Base-by-base conservation (phyloP, 2,888 invertebrate species). In the Neocrepidodera transversa region DNA sequence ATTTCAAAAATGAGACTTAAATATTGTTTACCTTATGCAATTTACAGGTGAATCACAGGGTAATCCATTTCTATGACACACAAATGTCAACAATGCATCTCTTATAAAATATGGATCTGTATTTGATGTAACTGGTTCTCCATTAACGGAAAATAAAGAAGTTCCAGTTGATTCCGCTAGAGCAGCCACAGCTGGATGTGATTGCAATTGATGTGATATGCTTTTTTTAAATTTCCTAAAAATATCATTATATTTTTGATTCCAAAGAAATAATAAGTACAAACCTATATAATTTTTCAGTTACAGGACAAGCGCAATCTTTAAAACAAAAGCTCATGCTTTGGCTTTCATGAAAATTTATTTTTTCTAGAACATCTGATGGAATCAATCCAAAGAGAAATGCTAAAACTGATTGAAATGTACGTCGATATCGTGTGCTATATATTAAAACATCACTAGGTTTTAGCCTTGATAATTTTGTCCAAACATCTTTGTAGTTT, bases 361-460 rank as follows among this genome's bases (percentile, higher is more conserved):
- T 80, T 55, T 87, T 86, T 6, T 86, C 80, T 70, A 89, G 81
- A 48, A 87, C 83, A 56, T 90, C 89, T 1, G 82, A 79, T 2
- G 88, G 87, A 30, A 93, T 80, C 63, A 93, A 84, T 0, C 88
- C 86, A 74, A 87, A 91, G 2, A 92, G 77, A 67, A 93, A 83
- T 0, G 93, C 93, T 67, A 93, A 82, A 0, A 92, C 90, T 69
- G 95, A 95, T 80, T 96, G 96, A 73, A 92, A 93, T 13, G 97
- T 97, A 70, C 97, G 85, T 1, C 94, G 80, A 76, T 93, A 95
- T 36, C 91, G 85, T 0, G 96, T 95, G 68, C 93, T 92, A 75
- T 88, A 90, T 3, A 90, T 84, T 10, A 89, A 75, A 26, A 90
- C 81, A 63, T 89, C 89, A 2, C 86, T 84, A 73, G 80, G 72